phyloP scores from a whole-genome alignment of 2,113 vertebrate species.

The Chlorocebus sabaeus region DNA sequence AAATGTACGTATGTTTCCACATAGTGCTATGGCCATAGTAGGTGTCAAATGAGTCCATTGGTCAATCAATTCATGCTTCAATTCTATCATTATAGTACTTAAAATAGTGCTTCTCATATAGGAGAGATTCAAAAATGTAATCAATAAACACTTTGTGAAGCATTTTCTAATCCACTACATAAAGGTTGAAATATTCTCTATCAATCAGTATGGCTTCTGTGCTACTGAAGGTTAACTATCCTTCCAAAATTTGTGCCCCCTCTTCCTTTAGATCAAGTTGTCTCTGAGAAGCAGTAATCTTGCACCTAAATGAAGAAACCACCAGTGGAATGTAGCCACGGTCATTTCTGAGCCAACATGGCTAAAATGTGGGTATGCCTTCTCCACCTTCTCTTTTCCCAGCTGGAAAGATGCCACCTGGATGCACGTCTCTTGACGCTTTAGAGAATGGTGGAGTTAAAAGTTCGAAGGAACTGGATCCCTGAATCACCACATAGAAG shows the following conservation, averaged over 20 bases:
- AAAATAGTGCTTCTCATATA: neutral
- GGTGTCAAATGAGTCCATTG: neutral
- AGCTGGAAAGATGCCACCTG: neutral
- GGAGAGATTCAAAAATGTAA: neutral
- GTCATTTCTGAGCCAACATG: neutral
- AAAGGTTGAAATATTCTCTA: neutral
- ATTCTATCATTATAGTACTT: neutral
- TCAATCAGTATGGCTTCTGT: neutral
- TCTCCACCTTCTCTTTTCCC: neutral
- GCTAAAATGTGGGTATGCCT: neutral
- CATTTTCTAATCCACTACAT: neutral
- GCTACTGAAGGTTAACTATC: neutral
- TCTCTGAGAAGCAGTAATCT: neutral
- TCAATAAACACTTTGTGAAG: neutral
- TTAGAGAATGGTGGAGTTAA: neutral
- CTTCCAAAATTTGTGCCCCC: neutral
- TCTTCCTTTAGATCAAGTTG: neutral
- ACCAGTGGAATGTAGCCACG: neutral
- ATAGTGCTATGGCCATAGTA: neutral
- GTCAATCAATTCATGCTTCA: neutral
- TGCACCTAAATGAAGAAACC: neutral
- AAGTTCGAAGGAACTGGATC: neutral
- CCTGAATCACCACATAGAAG: neutral
- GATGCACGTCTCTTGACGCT: neutral
- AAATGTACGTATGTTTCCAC: neutral